A percentile compares a stretch with the other conserved stretches of the same genome.
Evolutionary conservation across 2,797 vertebrate species (phyloP).

Genomic region (Lemur catta): DNA sequence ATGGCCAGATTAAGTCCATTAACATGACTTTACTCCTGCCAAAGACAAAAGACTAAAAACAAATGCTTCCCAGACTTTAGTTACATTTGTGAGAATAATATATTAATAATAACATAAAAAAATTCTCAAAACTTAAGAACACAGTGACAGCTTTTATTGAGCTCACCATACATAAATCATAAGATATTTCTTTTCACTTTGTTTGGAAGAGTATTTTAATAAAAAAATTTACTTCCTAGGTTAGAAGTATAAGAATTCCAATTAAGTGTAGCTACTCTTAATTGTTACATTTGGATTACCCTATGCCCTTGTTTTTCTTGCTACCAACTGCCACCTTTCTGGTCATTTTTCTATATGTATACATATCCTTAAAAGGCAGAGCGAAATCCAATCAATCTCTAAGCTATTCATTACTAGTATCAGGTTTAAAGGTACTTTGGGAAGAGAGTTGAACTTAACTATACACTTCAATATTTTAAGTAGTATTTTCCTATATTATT

Average conservation of each 20-base stretch:
- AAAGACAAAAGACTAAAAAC: constrained; percentile 1
- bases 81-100: constrained; percentile 37
- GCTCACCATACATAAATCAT: neutral
- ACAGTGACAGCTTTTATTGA: neutral
- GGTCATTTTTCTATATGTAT: neutral
- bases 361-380: neutral
- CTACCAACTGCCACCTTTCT: neutral
- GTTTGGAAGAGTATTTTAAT: constrained; percentile 35
- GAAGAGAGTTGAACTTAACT: neutral
- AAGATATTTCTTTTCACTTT: constrained; percentile 24
- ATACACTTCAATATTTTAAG: neutral
- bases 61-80: neutral
- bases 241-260: neutral
- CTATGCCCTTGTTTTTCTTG: neutral
- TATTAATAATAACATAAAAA: neutral
- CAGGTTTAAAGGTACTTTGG: neutral
- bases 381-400: neutral
- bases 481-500: neutral
- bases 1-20: constrained; percentile 26
- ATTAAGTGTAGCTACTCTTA: neutral
- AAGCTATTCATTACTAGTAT: neutral
- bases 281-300: neutral
- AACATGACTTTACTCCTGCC: constrained; percentile 18
- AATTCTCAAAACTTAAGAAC: neutral
- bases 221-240: neutral